These are phyloP conservation scores for Nannospalax galili DNA, from an alignment of 2,113 vertebrate genomes.

Conservation along the genomic window DNA sequence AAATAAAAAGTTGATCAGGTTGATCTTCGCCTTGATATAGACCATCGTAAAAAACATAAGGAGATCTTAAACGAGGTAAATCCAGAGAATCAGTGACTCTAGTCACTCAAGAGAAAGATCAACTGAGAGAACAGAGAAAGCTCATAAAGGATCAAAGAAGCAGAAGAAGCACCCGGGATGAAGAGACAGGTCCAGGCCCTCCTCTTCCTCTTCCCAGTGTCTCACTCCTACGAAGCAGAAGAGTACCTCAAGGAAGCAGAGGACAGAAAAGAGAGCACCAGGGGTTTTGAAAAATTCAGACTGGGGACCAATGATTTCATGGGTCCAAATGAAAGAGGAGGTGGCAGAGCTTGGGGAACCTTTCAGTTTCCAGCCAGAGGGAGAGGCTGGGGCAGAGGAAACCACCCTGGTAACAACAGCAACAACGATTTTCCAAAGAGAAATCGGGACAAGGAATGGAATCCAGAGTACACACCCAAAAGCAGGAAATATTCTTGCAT, in stretches of 20 bases:
- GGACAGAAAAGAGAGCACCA: constrained; percentile 89
- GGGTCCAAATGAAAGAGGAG: constrained; percentile 87
- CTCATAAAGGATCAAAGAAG: constrained; percentile 92
- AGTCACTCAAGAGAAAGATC: constrained; percentile 91
- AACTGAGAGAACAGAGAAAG: constrained; percentile 92
- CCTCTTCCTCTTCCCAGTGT: constrained; percentile 94
- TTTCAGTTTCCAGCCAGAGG: constrained; percentile 95
- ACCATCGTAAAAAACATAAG: constrained; percentile 96
- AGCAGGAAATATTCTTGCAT: constrained; percentile 97
- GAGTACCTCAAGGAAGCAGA: constrained; percentile 88
- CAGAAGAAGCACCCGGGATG: constrained; percentile 93
- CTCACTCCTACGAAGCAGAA: constrained; percentile 89
- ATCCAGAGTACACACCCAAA: constrained; percentile 94
- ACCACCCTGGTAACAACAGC: constrained; percentile 88
- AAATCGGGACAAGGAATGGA: constrained; percentile 93
- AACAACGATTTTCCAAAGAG: constrained; percentile 88
- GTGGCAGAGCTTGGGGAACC: constrained; percentile 88
- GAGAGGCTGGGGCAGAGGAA: constrained; percentile 94
- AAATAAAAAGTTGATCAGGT: constrained; percentile 93
- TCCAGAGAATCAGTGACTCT: constrained; percentile 89
- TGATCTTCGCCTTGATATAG: constrained; percentile 98
- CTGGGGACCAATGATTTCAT: constrained; percentile 89
- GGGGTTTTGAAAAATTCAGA: constrained; percentile 89
- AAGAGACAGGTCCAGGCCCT: constrained; percentile 93
- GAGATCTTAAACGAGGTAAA: constrained; percentile 92